Evolutionary conservation across 2,797 vertebrate species (phyloP).

Genomic region (Poecile montanus): DNA sequence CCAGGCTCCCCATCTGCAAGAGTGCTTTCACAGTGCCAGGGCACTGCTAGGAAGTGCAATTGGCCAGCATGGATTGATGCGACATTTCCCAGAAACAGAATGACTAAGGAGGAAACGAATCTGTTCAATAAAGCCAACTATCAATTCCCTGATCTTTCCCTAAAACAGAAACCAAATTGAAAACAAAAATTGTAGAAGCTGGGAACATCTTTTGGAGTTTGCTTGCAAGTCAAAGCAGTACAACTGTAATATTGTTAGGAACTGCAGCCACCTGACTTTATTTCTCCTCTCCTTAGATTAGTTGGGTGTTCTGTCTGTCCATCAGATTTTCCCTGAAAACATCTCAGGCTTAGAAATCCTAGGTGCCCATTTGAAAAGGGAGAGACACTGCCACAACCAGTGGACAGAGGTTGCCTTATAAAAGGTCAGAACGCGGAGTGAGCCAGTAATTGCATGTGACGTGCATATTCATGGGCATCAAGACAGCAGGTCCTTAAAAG

Average conservation of each 20-base stretch:
- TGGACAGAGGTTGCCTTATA: not conserved
- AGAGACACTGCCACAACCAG: not conserved
- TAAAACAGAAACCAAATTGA: fast-evolving
- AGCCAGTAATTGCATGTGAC: not conserved
- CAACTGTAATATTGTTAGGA: not conserved
- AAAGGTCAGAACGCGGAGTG: not conserved
- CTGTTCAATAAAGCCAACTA: not conserved
- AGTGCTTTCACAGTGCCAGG: not conserved
- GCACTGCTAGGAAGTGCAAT: not conserved
- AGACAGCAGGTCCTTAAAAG: not conserved
- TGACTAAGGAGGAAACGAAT: not conserved
- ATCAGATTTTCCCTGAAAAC: not conserved
- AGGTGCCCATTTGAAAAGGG: not conserved
- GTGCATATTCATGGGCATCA: fast-evolving
- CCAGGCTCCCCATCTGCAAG: not conserved
- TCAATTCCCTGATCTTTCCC: not conserved
- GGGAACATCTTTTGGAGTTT: not conserved
- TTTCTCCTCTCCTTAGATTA: not conserved
- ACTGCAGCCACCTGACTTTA: not conserved
- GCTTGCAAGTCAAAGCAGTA: not conserved
- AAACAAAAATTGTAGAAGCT: not conserved
- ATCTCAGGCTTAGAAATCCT: not conserved
- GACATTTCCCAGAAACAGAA: not conserved
- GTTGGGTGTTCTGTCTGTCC: not conserved
- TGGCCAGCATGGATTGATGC: not conserved